Evolutionary conservation across 1,140 invertebrate genomes (phyloP).

Genomic region (Pseudoatta argentina): DNA sequence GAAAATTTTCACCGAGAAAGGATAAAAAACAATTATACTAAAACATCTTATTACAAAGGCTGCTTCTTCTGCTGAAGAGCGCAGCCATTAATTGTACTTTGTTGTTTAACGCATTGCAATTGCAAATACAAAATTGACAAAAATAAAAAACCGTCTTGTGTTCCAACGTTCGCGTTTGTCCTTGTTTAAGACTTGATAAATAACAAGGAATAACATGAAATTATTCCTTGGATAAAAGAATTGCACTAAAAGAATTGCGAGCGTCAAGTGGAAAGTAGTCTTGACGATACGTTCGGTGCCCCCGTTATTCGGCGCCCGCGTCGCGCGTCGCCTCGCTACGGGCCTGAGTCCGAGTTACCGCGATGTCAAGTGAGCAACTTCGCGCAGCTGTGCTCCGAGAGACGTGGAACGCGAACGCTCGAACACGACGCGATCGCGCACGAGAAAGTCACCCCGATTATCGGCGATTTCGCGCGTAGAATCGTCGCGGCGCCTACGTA

Average conservation of each 20-base stretch:
- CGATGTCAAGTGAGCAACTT: slow-evolving; percentile 67
- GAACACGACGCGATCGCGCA: background rate
- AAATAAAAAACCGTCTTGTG: background rate
- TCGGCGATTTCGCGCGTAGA: background rate
- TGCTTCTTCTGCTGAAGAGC: too few relatives aligned
- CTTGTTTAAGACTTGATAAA: too few relatives aligned
- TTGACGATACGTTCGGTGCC: background rate
- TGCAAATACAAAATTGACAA: background rate
- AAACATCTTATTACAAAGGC: too few relatives aligned
- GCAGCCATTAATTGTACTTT: background rate
- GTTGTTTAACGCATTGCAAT: background rate
- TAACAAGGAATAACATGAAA: too few relatives aligned
- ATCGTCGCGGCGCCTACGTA: background rate
- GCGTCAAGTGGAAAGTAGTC: too few relatives aligned
- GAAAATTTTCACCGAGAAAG: too few relatives aligned
- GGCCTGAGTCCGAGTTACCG: slow-evolving; percentile 45
- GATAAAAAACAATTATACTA: background rate
- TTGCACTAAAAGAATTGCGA: too few relatives aligned
- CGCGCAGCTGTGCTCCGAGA: background rate
- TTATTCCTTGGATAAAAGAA: too few relatives aligned
- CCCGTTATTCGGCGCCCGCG: background rate
- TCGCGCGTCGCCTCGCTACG: slow-evolving; percentile 11
- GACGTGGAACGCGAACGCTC: background rate
- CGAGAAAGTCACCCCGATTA: background rate
- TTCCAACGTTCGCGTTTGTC: too few relatives aligned